Conservation (phyloP, 2,113 vertebrate species). For the Scomber colias region DNA sequence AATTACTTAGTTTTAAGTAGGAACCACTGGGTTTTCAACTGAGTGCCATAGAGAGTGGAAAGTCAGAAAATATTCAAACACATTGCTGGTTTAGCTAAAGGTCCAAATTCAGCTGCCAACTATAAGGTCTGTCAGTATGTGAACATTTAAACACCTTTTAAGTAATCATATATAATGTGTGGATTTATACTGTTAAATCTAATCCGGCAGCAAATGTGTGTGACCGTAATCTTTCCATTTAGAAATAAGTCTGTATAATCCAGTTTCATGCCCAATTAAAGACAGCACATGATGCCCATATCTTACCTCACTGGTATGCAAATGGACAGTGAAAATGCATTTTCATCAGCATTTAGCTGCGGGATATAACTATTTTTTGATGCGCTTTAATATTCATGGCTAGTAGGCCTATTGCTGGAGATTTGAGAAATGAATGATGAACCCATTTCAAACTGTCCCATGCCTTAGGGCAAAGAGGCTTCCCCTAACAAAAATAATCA, state of each 20-base stretch:
- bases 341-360: slow-evolving; percentile 59
- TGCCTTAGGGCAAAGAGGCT: slow-evolving; percentile 36
- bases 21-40: no score
- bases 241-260: slow-evolving; percentile 66
- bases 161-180: slow-evolving; percentile 39
- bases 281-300: slow-evolving; percentile 45
- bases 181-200: slow-evolving; percentile 47
- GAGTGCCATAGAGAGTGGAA: no score
- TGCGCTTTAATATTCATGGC: slow-evolving; percentile 69
- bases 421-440: slow-evolving; percentile 65
- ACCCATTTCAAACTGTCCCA: slow-evolving; percentile 54
- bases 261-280: slow-evolving; percentile 66
- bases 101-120: no score
- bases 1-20: no score
- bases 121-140: slow-evolving; percentile 2
- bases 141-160: slow-evolving; percentile 28
- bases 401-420: slow-evolving; percentile 47
- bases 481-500: slow-evolving; percentile 50
- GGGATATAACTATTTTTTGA: slow-evolving; percentile 53
- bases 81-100: no score
- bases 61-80: no score
- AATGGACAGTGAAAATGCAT: slow-evolving; percentile 55
- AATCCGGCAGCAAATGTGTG: slow-evolving; percentile 52
- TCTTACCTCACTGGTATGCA: slow-evolving; percentile 58
- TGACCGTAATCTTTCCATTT: slow-evolving; percentile 60